Conservation (phyloP, 2,797 vertebrate genomes). For the Acanthurus lineatus region DNA sequence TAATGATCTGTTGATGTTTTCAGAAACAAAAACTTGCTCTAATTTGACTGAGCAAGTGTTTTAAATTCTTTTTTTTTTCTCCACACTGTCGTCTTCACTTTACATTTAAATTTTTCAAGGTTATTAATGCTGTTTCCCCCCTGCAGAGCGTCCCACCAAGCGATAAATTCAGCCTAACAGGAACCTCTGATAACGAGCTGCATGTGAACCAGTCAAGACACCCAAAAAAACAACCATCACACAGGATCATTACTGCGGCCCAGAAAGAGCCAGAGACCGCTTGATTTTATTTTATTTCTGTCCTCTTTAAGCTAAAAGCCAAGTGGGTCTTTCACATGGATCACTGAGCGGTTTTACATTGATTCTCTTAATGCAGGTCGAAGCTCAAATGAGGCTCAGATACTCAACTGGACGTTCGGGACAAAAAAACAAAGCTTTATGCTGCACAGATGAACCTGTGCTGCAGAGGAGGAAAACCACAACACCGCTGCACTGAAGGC, state of each 20-base stretch:
- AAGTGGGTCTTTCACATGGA: neutral
- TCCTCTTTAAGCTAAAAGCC: constrained; percentile 8
- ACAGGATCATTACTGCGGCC: neutral
- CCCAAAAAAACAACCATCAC: neutral
- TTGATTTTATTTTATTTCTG: neutral
- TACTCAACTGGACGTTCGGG: neutral
- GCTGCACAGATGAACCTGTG: neutral
- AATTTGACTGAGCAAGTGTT: neutral
- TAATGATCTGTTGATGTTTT: neutral
- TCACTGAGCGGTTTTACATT: constrained; percentile 17
- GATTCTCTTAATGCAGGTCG: constrained; percentile 11
- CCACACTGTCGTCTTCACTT: neutral
- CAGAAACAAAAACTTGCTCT: neutral
- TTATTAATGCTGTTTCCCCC: constrained; percentile 7
- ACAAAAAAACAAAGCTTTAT: neutral
- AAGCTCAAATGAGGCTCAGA: neutral
- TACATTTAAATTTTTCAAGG: neutral
- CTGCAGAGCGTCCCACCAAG: constrained; percentile 5
- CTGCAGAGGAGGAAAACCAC: neutral
- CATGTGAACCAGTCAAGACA: constrained; percentile 14
- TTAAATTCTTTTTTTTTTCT: neutral
- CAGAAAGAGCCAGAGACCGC: neutral
- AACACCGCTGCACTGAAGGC: neutral
- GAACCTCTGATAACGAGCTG: constrained; percentile 10
- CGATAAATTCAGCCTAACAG: constrained; percentile 6